Evolutionary conservation across 2,113 vertebrate species (phyloP).

Genomic region (Eupsittula cactorum): DNA sequence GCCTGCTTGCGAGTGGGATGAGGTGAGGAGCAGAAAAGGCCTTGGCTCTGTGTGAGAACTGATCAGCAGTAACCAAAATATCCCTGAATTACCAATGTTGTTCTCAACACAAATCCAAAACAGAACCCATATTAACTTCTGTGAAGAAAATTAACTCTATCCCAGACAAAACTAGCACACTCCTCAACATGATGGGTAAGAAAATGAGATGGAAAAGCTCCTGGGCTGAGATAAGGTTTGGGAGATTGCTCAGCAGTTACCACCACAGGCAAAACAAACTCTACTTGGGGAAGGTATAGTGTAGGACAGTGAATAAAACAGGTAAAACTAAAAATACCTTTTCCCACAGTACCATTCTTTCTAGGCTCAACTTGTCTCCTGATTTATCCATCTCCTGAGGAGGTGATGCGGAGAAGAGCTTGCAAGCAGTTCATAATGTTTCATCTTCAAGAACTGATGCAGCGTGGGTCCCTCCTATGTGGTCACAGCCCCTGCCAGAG

Average conservation of each 20-base stretch:
- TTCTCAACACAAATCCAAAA: not conserved
- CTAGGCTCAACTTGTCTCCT: not conserved
- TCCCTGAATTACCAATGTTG: not conserved
- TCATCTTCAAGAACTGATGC: not conserved
- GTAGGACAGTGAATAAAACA: not conserved
- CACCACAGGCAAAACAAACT: not conserved
- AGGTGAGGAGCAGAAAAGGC: not conserved
- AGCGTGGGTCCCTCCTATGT: rapidly evolving
- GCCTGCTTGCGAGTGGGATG: not conserved
- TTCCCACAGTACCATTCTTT: not conserved
- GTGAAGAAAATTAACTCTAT: not conserved
- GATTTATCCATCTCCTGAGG: not conserved
- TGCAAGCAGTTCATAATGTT: not conserved
- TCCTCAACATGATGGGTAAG: not conserved
- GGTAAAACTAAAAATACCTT: not conserved
- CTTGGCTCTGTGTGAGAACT: not conserved
- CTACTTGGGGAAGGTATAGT: not conserved
- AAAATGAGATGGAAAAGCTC: not conserved
- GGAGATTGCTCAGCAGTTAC: not conserved
- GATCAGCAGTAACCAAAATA: not conserved
- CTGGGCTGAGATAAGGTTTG: not conserved
- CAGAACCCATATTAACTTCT: not conserved
- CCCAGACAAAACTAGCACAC: not conserved
- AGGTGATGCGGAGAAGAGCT: not conserved
- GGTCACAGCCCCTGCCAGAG: not conserved